Evolutionary conservation across 2,888 invertebrate species (phyloP).

Genomic region (Coelopa pilipes): DNA sequence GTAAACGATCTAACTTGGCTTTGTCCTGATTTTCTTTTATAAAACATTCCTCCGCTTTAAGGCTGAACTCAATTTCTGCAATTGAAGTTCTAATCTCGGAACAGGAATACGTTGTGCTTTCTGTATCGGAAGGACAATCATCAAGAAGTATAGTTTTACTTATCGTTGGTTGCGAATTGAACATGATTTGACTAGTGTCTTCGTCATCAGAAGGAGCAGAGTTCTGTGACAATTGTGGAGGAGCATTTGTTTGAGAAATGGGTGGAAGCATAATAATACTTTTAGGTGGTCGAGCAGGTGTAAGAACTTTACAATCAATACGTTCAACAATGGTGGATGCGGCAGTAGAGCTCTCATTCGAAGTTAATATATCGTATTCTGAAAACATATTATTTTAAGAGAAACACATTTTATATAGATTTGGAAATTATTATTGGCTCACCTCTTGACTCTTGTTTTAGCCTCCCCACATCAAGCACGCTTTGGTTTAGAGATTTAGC

Average conservation of each 20-base stretch:
- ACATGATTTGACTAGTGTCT: slow-evolving; percentile 19
- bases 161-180: not conserved
- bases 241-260: not conserved
- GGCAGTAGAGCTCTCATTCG: slow-evolving; percentile 20
- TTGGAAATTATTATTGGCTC: slow-evolving; percentile 19
- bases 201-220: not conserved
- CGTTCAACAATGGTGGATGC: slow-evolving; percentile 33
- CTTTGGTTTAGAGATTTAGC: slow-evolving; percentile 36
- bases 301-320: slow-evolving; percentile 52
- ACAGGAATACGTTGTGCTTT: slow-evolving; percentile 39
- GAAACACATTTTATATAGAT: too few relatives aligned
- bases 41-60: slow-evolving; percentile 51
- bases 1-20: slow-evolving; percentile 69
- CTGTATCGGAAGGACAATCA: slow-evolving; percentile 43
- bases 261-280: not conserved
- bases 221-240: not conserved
- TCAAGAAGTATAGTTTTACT: slow-evolving; percentile 46
- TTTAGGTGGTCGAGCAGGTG: slow-evolving; percentile 29
- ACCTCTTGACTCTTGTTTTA: slow-evolving; percentile 46
- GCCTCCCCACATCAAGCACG: slow-evolving; percentile 37
- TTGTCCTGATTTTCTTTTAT: slow-evolving; percentile 48
- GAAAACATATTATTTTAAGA: not conserved
- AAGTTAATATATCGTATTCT: slow-evolving; percentile 55
- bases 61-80: slow-evolving; percentile 53
- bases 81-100: slow-evolving; percentile 52